phyloP scores from a whole-genome alignment of 2,797 vertebrate species.

The Astyanax mexicanus region DNA sequence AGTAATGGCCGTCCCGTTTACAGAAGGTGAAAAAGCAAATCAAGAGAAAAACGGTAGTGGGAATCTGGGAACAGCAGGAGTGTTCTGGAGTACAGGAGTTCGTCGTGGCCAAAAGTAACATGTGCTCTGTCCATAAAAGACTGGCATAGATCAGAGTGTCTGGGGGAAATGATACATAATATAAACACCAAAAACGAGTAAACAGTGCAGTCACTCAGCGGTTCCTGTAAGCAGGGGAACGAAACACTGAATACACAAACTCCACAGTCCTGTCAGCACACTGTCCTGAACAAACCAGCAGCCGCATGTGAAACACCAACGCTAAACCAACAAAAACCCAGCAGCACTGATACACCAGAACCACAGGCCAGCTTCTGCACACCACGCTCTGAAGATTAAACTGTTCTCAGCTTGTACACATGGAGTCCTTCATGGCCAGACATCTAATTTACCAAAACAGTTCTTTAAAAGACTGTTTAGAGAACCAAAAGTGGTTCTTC shows the following conservation, averaged over 20 bases:
- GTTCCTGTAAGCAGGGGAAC: constrained; percentile 35
- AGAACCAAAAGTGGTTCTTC: no score
- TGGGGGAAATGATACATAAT: constrained; percentile 36
- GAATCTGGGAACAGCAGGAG: not conserved
- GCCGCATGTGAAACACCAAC: not conserved
- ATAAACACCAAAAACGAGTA: constrained; percentile 45
- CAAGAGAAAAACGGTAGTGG: constrained; percentile 15
- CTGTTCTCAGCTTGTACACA: no score
- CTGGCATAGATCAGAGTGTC: constrained; percentile 46
- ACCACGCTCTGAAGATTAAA: not conserved
- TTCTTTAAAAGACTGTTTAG: no score
- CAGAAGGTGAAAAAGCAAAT: no score
- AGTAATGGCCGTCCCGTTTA: not conserved
- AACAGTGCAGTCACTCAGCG: constrained; percentile 37
- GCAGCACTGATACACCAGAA: not conserved
- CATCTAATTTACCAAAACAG: no score
- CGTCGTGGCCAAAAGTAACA: constrained; percentile 16
- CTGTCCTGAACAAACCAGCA: not conserved
- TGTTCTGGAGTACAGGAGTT: not conserved
- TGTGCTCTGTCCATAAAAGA: constrained; percentile 42
- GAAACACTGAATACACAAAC: constrained; percentile 29
- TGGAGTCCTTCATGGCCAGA: no score
- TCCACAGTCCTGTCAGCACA: constrained; percentile 6
- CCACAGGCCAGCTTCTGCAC: not conserved
- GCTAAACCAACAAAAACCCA: not conserved